Evolutionary conservation across 2,888 invertebrate species (phyloP).

Genomic region (Rhaphigaster nebulosa): DNA sequence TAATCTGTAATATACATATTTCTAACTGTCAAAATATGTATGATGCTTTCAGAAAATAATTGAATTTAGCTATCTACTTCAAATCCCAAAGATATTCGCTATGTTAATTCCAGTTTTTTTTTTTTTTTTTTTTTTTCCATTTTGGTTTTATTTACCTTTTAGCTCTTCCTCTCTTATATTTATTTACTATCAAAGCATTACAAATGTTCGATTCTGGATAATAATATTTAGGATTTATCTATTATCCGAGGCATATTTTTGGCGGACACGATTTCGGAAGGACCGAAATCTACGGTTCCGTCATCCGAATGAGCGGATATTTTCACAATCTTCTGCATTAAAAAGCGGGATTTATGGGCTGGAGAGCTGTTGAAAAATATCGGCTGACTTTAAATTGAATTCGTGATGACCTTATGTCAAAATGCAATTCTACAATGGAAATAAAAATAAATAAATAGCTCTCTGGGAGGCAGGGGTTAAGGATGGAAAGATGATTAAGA

Average conservation of each 20-base stretch:
- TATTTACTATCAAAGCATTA: no score
- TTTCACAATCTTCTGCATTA: not conserved
- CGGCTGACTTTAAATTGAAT: conserved; percentile 44
- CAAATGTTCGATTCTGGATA: not conserved
- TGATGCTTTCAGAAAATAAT: no score
- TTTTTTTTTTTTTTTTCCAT: no score
- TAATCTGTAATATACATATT: no score
- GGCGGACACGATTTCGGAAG: not conserved
- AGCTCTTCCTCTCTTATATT: no score
- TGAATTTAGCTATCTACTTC: no score
- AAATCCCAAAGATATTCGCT: no score
- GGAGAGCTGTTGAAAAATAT: conserved; percentile 9
- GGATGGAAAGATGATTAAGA: conserved; percentile 33
- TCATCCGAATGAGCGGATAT: not conserved
- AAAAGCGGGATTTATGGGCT: not conserved
- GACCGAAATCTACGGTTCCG: not conserved
- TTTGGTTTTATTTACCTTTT: no score
- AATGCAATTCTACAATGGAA: conserved; percentile 16
- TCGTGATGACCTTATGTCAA: conserved; percentile 39
- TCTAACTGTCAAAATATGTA: no score
- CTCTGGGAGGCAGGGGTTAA: not conserved
- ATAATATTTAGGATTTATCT: not conserved
- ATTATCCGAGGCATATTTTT: not conserved
- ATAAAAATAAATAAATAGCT: conserved; percentile 26
- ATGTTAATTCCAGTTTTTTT: no score